Conservation (phyloP, 2,888 invertebrate genomes). For the Epinotia bilunana region DNA sequence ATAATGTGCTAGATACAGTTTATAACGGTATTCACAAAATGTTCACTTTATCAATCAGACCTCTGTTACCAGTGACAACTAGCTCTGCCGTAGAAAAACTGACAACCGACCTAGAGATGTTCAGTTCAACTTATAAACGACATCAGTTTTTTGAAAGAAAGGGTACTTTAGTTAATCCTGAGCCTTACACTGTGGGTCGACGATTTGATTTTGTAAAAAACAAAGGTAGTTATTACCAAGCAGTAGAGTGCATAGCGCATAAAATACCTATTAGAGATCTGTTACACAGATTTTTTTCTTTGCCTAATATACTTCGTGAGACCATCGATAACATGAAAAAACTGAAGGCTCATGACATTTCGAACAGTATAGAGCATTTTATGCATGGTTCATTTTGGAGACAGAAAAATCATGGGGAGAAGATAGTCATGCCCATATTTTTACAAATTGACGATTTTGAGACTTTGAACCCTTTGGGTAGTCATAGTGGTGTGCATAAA, state of each 20-base stretch:
- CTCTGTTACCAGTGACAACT: not conserved
- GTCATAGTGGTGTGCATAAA: no score
- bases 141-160: conserved; percentile 13
- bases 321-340: no score
- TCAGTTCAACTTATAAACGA: conserved; percentile 18
- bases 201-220: conserved; percentile 12
- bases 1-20: conserved; percentile 19
- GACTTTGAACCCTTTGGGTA: no score
- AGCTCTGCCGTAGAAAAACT: not conserved
- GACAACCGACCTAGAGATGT: conserved; percentile 13
- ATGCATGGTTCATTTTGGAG: no score
- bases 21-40: conserved; percentile 15
- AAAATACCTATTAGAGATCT: conserved; percentile 14
- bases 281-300: conserved; percentile 18
- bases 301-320: conserved; percentile 15
- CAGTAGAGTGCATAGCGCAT: conserved; percentile 21
- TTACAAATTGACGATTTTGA: no score
- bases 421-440: no score
- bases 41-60: conserved; percentile 15
- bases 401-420: no score
- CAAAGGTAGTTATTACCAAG: conserved; percentile 14
- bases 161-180: conserved; percentile 19
- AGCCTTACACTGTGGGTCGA: conserved; percentile 19
- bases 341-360: no score
- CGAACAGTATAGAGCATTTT: no score